A percentile compares a stretch with the other conserved stretches of the same genome.
Evolutionary conservation across 2,113 vertebrate species (phyloP).

Genomic region (Phodopus roborovskii): DNA sequence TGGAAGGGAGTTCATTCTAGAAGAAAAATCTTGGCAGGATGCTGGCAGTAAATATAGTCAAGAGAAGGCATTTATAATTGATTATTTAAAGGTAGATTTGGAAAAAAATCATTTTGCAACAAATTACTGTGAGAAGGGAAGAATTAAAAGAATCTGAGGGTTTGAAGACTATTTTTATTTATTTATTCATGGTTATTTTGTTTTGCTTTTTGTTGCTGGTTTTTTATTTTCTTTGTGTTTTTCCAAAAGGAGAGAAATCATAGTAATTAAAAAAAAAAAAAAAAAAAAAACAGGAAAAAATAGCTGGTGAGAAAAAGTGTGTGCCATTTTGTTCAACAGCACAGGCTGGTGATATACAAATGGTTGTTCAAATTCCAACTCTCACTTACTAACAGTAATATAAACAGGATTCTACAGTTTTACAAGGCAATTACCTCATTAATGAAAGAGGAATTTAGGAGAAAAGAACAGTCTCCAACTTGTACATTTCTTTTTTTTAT

Average conservation of each 20-base stretch:
- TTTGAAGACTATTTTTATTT: background rate
- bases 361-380: background rate
- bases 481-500: background rate
- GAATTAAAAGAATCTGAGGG: background rate
- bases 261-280: background rate
- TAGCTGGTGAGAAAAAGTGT: background rate
- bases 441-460: background rate
- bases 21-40: background rate
- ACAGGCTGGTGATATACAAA: background rate
- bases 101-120: background rate
- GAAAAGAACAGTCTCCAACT: no score
- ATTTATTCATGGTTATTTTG: background rate
- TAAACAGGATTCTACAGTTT: background rate
- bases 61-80: background rate
- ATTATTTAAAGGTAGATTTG: conserved; percentile 33
- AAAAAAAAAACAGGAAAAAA: background rate
- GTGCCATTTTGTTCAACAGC: background rate
- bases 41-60: background rate
- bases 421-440: background rate
- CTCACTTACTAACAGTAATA: background rate
- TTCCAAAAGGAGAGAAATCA: background rate
- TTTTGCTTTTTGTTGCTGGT: background rate
- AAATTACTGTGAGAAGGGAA: background rate
- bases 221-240: background rate
- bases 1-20: background rate